Base-by-base conservation (phyloP, 2,888 invertebrate genomes). In the Lepidocyrtoides sp. region DNA sequence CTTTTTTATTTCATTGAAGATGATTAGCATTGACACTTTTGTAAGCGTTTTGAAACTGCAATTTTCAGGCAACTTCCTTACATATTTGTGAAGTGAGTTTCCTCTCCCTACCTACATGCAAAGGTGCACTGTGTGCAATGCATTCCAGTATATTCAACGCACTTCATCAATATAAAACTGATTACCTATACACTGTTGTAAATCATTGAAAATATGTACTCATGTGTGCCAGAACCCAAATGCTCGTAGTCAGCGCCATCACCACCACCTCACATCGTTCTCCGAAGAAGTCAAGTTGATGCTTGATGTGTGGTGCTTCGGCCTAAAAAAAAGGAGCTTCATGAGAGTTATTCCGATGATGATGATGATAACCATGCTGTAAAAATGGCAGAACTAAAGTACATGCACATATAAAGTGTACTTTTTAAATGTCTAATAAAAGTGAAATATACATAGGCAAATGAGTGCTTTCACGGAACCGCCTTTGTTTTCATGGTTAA, bases 401-500 rank as follows among this genome's bases (percentile, higher is more conserved):
- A n/a, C n/a, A n/a, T n/a, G n/a, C n/a, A n/a, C n/a, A n/a, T n/a
- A n/a, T n/a, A n/a, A n/a, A n/a, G n/a, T n/a, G n/a, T n/a, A n/a
- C n/a, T n/a, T n/a, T n/a, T n/a, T n/a, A n/a, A n/a, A n/a, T n/a
- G n/a, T n/a, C n/a, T n/a, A n/a, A n/a, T n/a, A n/a, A n/a, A n/a
- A n/a, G n/a, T n/a, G n/a, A 17, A n/a, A 54, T 54, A 57, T 23
- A 60, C 32, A 14, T 66, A 66, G 23, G 29, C 36, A 32, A 3
- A 66, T 66, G 66, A 66, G 12, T 32, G 29, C 17, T 17, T 60
- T 60, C 12, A 10, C n/a, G 20, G 29, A 23, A 26, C 89, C 82
- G 92, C 91, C 92, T 84, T 93, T 93, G 93, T 93, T 93, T 93
- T 93, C 92, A 91, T 91, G 91, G 94, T 94, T 94, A 94, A 94